Conservation (phyloP, 1,140 invertebrate species). For the Radopholus similis region DNA sequence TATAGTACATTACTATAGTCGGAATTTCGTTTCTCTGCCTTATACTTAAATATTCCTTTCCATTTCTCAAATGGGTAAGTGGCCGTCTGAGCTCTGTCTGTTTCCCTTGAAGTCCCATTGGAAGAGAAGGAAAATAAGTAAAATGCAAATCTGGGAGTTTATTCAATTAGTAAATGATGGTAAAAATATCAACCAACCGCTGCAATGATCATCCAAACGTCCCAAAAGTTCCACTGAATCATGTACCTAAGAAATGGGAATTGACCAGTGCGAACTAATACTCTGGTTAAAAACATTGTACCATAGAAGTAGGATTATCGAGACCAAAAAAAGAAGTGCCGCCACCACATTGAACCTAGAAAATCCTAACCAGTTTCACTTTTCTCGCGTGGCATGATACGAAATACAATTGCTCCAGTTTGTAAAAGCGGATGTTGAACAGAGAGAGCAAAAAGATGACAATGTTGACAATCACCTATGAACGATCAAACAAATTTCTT, state of each 20-base stretch:
- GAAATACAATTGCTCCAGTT: slow-evolving; percentile 14
- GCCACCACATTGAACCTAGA: slow-evolving; percentile 41
- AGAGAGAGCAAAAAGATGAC: slow-evolving; percentile 47
- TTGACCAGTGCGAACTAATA: no score
- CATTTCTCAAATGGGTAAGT: slow-evolving; percentile 24
- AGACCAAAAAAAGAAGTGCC: slow-evolving; percentile 40
- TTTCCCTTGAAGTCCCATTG: slow-evolving; percentile 32
- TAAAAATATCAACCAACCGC: slow-evolving; percentile 6
- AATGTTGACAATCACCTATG: slow-evolving; percentile 38
- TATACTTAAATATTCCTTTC: not conserved
- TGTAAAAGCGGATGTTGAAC: slow-evolving; percentile 23
- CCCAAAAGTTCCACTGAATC: slow-evolving; percentile 23
- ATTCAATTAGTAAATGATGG: not conserved
- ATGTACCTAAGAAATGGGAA: slow-evolving; percentile 47
- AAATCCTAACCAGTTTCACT: slow-evolving; percentile 1
- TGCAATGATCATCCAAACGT: slow-evolving; percentile 27
- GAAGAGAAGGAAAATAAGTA: slow-evolving; percentile 19
- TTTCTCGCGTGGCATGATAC: not conserved
- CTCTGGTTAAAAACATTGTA: no score
- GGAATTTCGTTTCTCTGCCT: no score
- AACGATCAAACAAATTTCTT: slow-evolving; percentile 28
- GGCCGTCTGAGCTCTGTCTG: slow-evolving; percentile 17
- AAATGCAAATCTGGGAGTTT: slow-evolving; percentile 16
- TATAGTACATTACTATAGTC: no score
- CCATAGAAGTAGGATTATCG: slow-evolving; percentile 43